phyloP scores from a whole-genome alignment of 2,797 vertebrate species.

The Toxotes lorentzi region DNA sequence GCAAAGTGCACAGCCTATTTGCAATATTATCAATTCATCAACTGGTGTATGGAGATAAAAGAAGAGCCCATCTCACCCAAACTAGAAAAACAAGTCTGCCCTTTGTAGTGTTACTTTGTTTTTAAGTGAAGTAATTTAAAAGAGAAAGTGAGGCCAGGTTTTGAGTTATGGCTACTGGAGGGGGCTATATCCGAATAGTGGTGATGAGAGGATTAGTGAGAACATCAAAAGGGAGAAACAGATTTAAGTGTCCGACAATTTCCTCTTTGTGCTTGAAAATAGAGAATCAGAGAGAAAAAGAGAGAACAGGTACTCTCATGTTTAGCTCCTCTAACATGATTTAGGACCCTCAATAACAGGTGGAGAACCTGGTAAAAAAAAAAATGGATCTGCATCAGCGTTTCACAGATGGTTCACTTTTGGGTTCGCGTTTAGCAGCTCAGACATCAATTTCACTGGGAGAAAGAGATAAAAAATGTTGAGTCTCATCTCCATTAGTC shows the following conservation, averaged over 20 bases:
- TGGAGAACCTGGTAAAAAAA: constrained; percentile 34
- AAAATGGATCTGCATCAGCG: constrained; percentile 59
- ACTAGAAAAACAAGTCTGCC: not conserved
- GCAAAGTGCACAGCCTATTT: not conserved
- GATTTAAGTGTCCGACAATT: constrained; percentile 18
- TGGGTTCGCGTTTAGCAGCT: constrained; percentile 60
- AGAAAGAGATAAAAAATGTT: constrained; percentile 60
- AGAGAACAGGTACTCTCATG: not conserved
- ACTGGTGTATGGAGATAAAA: not conserved
- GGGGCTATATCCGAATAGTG: not conserved
- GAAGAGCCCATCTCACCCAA: not conserved
- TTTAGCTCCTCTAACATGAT: constrained; percentile 51
- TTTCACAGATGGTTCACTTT: constrained; percentile 67
- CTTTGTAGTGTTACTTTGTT: not conserved
- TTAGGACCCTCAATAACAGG: constrained; percentile 53
- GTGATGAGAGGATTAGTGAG: constrained; percentile 30
- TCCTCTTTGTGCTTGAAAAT: constrained; percentile 15
- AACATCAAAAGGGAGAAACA: constrained; percentile 15
- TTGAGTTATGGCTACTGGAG: not conserved
- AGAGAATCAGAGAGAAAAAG: constrained; percentile 7
- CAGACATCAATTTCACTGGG: constrained; percentile 66
- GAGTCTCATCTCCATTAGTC: constrained; percentile 76
- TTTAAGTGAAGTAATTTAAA: constrained; percentile 7
- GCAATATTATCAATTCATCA: not conserved
- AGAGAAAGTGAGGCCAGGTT: constrained; percentile 6